These are phyloP conservation scores for Lonchura striata DNA, from an alignment of 2,113 vertebrate genomes.

Conservation along the genomic window DNA sequence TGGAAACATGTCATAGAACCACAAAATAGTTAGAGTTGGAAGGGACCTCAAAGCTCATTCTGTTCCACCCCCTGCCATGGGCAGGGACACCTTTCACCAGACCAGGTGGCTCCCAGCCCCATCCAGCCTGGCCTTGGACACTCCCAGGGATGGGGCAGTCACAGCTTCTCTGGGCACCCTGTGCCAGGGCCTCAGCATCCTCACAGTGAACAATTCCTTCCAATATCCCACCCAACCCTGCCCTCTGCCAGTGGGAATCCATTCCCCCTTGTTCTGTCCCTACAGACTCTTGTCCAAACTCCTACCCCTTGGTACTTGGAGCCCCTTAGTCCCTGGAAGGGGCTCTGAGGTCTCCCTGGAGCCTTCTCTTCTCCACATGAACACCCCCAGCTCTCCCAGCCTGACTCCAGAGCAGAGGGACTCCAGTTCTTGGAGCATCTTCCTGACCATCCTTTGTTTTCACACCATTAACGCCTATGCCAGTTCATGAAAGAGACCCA, in stretches of 20 bases:
- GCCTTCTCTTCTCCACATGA: background rate
- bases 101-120: background rate
- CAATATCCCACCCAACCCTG: fast-evolving
- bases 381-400: background rate
- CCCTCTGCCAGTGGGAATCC: background rate
- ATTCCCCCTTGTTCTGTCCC: background rate
- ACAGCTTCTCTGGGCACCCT: fast-evolving
- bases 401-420: background rate
- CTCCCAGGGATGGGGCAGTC: too few species aligned
- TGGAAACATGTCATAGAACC: background rate
- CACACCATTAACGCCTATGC: background rate
- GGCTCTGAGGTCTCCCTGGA: background rate
- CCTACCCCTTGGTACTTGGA: background rate
- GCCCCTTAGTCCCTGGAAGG: background rate
- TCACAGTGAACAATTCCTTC: fast-evolving
- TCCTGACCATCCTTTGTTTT: background rate
- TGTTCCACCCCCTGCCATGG: fast-evolving
- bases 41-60: background rate
- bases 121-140: fast-evolving
- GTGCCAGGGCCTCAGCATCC: fast-evolving
- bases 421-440: background rate
- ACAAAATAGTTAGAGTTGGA: background rate
- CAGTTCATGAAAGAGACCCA: background rate
- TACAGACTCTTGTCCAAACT: background rate
- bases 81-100: fast-evolving